Conservation (phyloP, 2,888 invertebrate genomes). For the Pogonocherus hispidulus region DNA sequence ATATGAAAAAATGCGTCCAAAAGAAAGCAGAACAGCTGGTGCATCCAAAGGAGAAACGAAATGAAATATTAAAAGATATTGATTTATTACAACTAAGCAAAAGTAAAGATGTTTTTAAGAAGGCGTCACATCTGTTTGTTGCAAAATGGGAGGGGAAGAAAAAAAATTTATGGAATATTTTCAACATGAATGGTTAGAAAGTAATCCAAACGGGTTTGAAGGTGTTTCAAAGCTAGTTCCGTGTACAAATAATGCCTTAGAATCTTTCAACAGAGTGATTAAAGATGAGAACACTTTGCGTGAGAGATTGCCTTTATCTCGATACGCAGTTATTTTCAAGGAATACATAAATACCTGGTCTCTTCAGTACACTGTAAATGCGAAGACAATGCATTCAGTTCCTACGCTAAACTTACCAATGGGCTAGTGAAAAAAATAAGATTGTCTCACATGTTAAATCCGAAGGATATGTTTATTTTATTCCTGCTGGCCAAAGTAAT, state of each 20-base stretch:
- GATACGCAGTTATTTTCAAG: conserved; percentile 31
- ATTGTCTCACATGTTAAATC: too few species aligned
- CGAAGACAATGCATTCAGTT: neutral
- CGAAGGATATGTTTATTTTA: conserved; percentile 35
- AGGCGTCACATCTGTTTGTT: conserved; percentile 12
- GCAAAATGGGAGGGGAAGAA: conserved; percentile 20
- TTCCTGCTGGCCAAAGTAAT: conserved; percentile 27
- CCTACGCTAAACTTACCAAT: conserved; percentile 4
- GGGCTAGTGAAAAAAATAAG: neutral
- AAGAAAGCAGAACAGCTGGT: conserved; percentile 11
- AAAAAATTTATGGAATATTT: conserved; percentile 31
- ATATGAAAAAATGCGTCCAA: conserved; percentile 3
- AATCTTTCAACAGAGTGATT: conserved; percentile 36
- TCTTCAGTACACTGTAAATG: conserved; percentile 4
- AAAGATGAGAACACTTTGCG: conserved; percentile 36
- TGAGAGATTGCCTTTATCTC: conserved; percentile 29
- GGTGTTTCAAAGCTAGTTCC: conserved; percentile 30
- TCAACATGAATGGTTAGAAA: conserved; percentile 33
- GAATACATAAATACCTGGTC: conserved; percentile 32
- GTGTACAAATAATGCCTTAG: conserved; percentile 34
- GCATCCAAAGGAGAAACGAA: conserved; percentile 8
- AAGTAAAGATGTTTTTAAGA: conserved; percentile 1
- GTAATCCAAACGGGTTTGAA: conserved; percentile 36
- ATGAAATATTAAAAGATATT: conserved; percentile 1
- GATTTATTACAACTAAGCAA: conserved; percentile 10